Evolutionary conservation across 2,113 vertebrate species (phyloP).

Genomic region (Formicarius rufipectus): DNA sequence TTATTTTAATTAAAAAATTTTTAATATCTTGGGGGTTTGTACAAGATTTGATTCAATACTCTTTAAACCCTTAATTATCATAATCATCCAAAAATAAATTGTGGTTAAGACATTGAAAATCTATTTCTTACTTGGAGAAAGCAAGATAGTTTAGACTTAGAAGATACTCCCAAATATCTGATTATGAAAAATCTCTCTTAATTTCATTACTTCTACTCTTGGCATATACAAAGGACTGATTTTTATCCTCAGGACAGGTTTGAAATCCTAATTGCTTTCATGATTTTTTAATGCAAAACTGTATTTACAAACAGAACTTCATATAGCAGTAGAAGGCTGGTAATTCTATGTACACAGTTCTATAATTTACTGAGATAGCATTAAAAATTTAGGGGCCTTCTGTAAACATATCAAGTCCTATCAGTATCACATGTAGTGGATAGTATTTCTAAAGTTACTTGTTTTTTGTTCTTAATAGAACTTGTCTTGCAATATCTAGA

Average conservation of each 20-base stretch:
- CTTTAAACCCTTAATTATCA: slow-evolving; percentile 4
- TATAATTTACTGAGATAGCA: background rate
- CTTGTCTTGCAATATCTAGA: background rate
- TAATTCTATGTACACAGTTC: background rate
- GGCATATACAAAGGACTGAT: background rate
- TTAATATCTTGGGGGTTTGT: background rate
- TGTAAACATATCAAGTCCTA: background rate
- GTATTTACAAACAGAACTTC: background rate
- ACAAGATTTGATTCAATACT: background rate
- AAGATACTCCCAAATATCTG: background rate
- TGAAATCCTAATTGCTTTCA: background rate
- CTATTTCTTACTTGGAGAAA: background rate
- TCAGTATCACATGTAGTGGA: background rate
- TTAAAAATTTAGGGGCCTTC: background rate
- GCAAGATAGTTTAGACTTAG: background rate
- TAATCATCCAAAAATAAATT: background rate
- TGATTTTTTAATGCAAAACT: background rate
- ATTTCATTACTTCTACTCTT: background rate
- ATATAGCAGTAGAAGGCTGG: background rate
- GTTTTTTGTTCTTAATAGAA: background rate
- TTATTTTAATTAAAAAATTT: slow-evolving; percentile 11
- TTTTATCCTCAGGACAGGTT: background rate
- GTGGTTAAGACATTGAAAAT: background rate
- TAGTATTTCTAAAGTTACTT: background rate
- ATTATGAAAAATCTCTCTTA: background rate